Conservation (phyloP, 2,113 vertebrate genomes). For the Brevimyrus niger region DNA sequence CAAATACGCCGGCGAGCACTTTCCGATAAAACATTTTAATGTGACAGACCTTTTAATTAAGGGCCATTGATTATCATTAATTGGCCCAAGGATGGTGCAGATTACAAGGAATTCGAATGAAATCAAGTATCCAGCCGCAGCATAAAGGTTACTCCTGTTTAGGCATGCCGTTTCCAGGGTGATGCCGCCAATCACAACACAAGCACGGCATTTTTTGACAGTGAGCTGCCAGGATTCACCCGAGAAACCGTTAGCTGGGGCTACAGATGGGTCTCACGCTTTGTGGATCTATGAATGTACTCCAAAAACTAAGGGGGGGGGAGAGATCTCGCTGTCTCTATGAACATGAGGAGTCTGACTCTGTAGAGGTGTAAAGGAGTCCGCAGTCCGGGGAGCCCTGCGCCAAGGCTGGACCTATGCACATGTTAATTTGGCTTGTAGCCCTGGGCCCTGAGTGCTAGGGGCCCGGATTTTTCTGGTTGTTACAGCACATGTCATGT, state of each 20-base stretch:
- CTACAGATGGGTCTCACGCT: not conserved
- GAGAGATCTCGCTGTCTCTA: not conserved
- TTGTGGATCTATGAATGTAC: not conserved
- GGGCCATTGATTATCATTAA: conserved; percentile 50
- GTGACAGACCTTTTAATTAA: conserved; percentile 58
- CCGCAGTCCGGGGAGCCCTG: not conserved
- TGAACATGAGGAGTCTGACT: not conserved
- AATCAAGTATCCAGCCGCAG: not conserved
- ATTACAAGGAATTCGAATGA: not conserved
- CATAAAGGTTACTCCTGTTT: not conserved
- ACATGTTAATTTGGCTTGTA: not conserved
- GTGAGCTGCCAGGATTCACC: not conserved
- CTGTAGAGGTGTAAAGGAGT: not conserved
- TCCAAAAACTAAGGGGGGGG: not conserved
- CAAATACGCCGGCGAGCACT: not conserved
- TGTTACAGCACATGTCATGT: not conserved
- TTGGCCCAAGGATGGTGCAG: not conserved
- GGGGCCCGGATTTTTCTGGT: not conserved
- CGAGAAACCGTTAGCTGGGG: not conserved
- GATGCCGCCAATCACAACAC: not conserved
- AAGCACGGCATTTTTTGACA: not conserved
- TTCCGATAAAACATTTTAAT: conserved; percentile 41
- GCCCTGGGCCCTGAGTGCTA: not conserved
- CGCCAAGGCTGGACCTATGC: not conserved
- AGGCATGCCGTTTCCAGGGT: not conserved